Base-by-base conservation (phyloP, 1,140 invertebrate genomes). In the Drosophila bipectinata region DNA sequence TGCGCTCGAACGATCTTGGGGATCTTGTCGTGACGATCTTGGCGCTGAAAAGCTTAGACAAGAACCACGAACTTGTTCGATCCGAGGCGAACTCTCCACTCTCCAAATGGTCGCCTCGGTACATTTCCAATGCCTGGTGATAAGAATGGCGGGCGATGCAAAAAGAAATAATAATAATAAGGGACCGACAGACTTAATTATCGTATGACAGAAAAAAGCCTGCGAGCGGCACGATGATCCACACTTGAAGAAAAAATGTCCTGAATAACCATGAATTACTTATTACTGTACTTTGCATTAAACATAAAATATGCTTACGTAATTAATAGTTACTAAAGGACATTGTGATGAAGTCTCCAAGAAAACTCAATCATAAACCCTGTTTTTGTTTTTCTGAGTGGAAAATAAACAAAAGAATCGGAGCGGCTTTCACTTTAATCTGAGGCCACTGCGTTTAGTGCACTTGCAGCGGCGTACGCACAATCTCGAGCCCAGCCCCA, bases 391-490 rank as follows among this genome's bases (percentile, higher is more conserved):
- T 62, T 44, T 64, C 28, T 30, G 39, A 72, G 53, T 69, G 64
- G 62, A 39, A 34, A 30, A 26, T 10, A 60, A 37, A 47, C 62
- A 68, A 68, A 72, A 64, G 61, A 76, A 72, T 63, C 59, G 15
- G 32, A 61, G 15, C 49, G 48, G 56, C 76, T 67, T 80, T 85
- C 52, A 60, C 72, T 68, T 83, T 79, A 57, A 85, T 85, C 81
- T 44, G 63, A 47, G 37, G 68, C 57, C 21, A 26, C 63, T 57
- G 72, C 72, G 26, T 51, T 75, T 75, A 79, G 80, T 79, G 79
- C 79, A 49, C 55, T 59, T 28, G 61, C 39, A 64, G 44, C 67
- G 48, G 34, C 56, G 59, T 47, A 62, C 49, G 49, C 41, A 80
- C 69, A 57, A 75, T 69, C 66, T 49, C 28, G 45, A 61, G 41